phyloP scores from a whole-genome alignment of 2,113 vertebrate genomes.

The Tursiops truncatus region DNA sequence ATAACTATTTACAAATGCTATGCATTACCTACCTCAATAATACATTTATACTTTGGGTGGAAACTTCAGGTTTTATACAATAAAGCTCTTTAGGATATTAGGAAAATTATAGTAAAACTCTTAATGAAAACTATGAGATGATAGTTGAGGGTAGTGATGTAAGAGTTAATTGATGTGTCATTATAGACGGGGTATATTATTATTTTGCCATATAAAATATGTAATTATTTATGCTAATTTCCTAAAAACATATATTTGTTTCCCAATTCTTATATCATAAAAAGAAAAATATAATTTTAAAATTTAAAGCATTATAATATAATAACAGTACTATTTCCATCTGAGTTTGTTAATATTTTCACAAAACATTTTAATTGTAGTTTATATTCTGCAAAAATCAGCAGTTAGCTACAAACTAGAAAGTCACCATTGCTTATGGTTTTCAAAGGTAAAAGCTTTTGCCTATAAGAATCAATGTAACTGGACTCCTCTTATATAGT shows the following conservation, averaged over 20 bases:
- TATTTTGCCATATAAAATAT: conserved; percentile 15
- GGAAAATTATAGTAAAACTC: not conserved
- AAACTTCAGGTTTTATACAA: not conserved
- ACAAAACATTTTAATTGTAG: not conserved
- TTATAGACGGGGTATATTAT: not conserved
- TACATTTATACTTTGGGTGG: not conserved
- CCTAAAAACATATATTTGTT: not conserved
- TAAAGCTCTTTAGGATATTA: not conserved
- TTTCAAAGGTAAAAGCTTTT: not conserved
- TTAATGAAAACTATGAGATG: not conserved
- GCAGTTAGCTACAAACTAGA: not conserved
- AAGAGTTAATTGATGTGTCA: not conserved
- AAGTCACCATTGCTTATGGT: not conserved
- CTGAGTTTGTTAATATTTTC: not conserved
- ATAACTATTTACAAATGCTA: not conserved
- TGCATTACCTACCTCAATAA: not conserved
- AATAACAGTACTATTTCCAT: not conserved
- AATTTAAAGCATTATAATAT: not conserved
- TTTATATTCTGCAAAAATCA: not conserved
- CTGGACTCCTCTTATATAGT: not conserved
- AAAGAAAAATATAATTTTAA: not conserved
- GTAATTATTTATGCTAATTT: not conserved
- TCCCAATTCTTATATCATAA: not conserved
- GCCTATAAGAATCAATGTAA: not conserved
- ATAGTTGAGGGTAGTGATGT: not conserved